phyloP scores from a whole-genome alignment of 2,888 invertebrate genomes.

The Leptinotarsa peninsularis region DNA sequence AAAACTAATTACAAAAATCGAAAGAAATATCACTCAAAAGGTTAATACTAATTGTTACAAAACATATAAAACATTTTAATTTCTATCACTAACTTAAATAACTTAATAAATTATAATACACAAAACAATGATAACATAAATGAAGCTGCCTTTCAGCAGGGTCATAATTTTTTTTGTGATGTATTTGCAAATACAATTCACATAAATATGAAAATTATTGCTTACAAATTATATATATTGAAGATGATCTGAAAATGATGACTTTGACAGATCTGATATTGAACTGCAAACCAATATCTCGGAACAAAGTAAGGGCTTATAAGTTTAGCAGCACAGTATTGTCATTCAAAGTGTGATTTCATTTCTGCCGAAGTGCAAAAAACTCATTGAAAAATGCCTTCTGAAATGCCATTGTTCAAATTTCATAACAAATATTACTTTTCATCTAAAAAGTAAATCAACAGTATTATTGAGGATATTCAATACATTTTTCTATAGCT shows the following conservation, averaged over 20 bases:
- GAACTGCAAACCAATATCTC: too few species aligned
- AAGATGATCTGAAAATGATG: neutral
- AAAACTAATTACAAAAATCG: conserved; percentile 48
- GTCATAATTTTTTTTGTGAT: neutral
- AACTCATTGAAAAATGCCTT: too few species aligned
- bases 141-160: too few species aligned
- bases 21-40: conserved; percentile 64
- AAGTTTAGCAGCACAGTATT: too few species aligned
- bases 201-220: neutral
- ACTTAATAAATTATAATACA: conserved; percentile 12
- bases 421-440: too few species aligned
- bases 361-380: too few species aligned
- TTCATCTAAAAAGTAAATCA: too few species aligned
- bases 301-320: too few species aligned
- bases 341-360: too few species aligned
- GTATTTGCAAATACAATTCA: neutral
- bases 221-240: neutral
- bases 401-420: too few species aligned
- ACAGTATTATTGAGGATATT: too few species aligned
- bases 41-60: conserved; percentile 64
- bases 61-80: conserved; percentile 8
- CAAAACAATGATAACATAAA: neutral
- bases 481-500: too few species aligned
- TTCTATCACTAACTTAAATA: neutral
- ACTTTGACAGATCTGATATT: neutral